Evolutionary conservation across 1,140 invertebrate species (phyloP), one percentile per base, ranked within the genome.

Genomic region (Drosophila suzukii): DNA sequence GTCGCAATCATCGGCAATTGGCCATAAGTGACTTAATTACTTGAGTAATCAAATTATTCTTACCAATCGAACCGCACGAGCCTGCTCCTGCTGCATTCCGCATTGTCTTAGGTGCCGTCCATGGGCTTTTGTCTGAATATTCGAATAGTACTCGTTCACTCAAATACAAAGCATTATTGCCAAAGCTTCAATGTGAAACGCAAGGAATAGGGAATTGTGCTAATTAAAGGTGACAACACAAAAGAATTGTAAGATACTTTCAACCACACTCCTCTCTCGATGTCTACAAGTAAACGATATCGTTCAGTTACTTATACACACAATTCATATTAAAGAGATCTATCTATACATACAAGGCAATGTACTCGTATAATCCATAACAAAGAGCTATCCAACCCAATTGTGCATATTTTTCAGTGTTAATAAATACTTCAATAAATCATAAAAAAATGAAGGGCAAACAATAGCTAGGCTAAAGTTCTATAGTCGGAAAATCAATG

Each of bases 91-190:
- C 60, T 44, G 24, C 44, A 30, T 73, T 53, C 63, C 70, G 84
- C 84, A 83, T 84, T 89, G 68, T 78, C 75, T 85, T 85, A 85
- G 81, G 76, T 91, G 86, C 90, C 90, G 90, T 91, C 90, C 90
- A 91, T 72, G 75, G 90, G 90, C 90, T 91, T 90, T 90, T 90
- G 90, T 91, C 66, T 67, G 68, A 66, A 71, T 75, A 80, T 57
- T 67, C 46, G 53, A 67, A 57, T 62, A 60, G 27, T 43, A 71
- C 62, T 80, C 57, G 54, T 57, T 60, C 67, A 84, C 61, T 59
- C 68, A 66, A 62, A 79, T 61, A 61, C 68, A 66, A 62, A 79
- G 75, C 62, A 75, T 54, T 72, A 70, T 51, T 77, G 74, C 79
- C 78, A 73, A 88, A 77, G 78, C 82, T 80, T 77, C 62, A 73